Percentiles rank a stretch among this genome's conserved stretches.
These are phyloP conservation scores for Malthinus flaveolus DNA, from an alignment of 2,888 invertebrate genomes.

Conservation along the genomic window DNA sequence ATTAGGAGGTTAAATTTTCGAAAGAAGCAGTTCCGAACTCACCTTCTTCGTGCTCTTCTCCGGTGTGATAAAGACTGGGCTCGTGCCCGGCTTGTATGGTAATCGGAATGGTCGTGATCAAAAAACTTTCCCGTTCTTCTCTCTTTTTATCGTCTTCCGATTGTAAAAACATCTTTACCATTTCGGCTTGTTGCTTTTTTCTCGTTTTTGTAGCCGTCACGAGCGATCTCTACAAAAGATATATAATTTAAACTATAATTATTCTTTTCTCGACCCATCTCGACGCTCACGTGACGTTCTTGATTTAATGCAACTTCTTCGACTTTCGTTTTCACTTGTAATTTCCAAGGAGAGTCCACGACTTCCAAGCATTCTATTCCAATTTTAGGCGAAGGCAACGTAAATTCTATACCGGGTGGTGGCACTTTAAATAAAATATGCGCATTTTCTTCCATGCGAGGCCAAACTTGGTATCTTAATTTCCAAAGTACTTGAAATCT, in stretches of 20 bases:
- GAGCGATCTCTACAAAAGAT: conserved; percentile 72
- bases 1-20: background rate
- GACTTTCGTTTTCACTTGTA: conserved; percentile 96
- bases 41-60: conserved; percentile 88
- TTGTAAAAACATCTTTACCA: conserved; percentile 92
- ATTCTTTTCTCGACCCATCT: too few species aligned
- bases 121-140: conserved; percentile 92
- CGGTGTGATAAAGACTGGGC: conserved; percentile 85
- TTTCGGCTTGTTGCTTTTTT: conserved; percentile 98
- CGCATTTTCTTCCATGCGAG: conserved; percentile 98
- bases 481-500: conserved; percentile 96
- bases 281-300: conserved; percentile 70
- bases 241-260: background rate
- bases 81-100: conserved; percentile 95
- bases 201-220: conserved; percentile 98
- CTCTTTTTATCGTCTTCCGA: conserved; percentile 95
- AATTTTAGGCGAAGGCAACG: conserved; percentile 97
- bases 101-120: conserved; percentile 94
- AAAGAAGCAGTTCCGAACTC: conserved; percentile 6
- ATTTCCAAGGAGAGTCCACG: conserved; percentile 99
- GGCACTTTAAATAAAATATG: conserved; percentile 96
- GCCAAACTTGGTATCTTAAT: conserved; percentile 97
- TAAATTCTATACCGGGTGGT: conserved; percentile 98
- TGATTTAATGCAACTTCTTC: conserved; percentile 99
- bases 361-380: conserved; percentile 93